These are phyloP conservation scores for Ferrisia virgata DNA, from an alignment of 2,888 invertebrate species.

Conservation along the genomic window DNA sequence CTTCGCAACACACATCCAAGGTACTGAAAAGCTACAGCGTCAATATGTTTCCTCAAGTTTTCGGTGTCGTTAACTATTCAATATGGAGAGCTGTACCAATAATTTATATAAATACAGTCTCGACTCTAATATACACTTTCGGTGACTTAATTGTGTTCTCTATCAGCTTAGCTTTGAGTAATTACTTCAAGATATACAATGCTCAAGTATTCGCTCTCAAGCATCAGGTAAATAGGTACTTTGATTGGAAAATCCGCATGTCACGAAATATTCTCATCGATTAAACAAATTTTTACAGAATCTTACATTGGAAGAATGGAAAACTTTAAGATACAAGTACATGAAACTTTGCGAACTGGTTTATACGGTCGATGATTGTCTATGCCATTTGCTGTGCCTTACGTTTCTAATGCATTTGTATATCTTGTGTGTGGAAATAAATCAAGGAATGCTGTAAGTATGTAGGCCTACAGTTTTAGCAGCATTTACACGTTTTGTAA, in stretches of 20 bases:
- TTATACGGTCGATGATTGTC: conserved; percentile 44
- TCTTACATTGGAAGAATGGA: conserved; percentile 46
- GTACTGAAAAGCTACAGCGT: conserved; percentile 45
- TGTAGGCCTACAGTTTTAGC: not conserved
- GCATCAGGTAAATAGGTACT: conserved; percentile 40
- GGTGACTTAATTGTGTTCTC: conserved; percentile 48
- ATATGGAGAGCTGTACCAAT: conserved; percentile 46
- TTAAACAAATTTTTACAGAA: conserved; percentile 20
- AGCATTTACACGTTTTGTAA: not conserved
- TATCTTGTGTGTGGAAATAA: conserved; percentile 46
- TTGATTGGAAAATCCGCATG: no score
- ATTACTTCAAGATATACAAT: conserved; percentile 47
- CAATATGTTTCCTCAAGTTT: conserved; percentile 48
- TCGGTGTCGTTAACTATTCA: conserved; percentile 35
- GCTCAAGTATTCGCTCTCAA: conserved; percentile 13
- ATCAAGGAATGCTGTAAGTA: conserved; percentile 47
- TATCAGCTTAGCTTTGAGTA: conserved; percentile 47
- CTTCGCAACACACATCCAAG: conserved; percentile 25
- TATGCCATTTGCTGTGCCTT: conserved; percentile 47
- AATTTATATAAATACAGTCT: conserved; percentile 46
- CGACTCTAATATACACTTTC: conserved; percentile 46
- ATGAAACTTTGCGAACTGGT: conserved; percentile 46
- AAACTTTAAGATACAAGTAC: conserved; percentile 46
- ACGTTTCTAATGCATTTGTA: conserved; percentile 47
- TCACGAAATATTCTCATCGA: no score